These are phyloP conservation scores for Rhabdomys dilectus DNA, from an alignment of 2,113 vertebrate genomes.

Conservation along the genomic window DNA sequence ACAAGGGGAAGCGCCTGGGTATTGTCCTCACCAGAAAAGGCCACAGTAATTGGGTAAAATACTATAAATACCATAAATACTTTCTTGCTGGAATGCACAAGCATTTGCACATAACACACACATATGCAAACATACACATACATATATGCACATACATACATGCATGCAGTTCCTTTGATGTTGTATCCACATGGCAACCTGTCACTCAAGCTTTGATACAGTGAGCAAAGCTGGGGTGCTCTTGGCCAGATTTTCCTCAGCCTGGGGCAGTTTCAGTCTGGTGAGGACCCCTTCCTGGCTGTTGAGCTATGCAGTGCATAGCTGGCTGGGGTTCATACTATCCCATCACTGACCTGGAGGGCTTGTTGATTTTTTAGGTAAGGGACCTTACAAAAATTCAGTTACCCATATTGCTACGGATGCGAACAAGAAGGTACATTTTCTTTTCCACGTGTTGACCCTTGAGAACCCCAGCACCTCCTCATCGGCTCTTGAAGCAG, in stretches of 20 bases:
- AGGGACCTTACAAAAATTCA: not conserved
- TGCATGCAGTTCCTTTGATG: not conserved
- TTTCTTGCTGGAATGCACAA: not conserved
- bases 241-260: fast-evolving
- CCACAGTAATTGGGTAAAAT: not conserved
- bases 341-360: fast-evolving
- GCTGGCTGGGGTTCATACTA: fast-evolving
- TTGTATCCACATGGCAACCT: fast-evolving
- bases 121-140: not conserved
- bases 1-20: not conserved
- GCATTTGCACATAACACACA: fast-evolving
- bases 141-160: too few relatives aligned
- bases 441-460: not conserved
- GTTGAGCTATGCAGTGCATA: fast-evolving
- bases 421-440: fast-evolving
- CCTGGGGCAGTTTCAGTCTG: fast-evolving
- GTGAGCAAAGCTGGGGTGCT: fast-evolving
- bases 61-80: too few relatives aligned
- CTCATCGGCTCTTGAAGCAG: fast-evolving
- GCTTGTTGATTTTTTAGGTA: fast-evolving
- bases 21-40: not conserved
- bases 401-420: fast-evolving
- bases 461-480: fast-evolving
- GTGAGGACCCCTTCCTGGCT: fast-evolving
- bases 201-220: not conserved